Conservation (phyloP, 2,797 vertebrate species). For the Ataeniobius toweri region DNA sequence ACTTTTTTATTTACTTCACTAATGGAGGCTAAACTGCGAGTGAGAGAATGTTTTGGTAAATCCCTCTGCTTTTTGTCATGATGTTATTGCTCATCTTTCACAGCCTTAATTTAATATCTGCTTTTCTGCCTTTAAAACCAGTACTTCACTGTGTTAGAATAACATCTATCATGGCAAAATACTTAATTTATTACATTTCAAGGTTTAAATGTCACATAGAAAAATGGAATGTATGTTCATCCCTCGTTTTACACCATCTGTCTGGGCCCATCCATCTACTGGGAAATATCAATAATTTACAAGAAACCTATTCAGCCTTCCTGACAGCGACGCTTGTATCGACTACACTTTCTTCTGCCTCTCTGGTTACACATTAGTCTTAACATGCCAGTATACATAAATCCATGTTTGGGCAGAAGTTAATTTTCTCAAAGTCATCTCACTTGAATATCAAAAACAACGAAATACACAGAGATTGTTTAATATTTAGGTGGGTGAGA, state of each 20-base stretch:
- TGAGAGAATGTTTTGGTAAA: neutral
- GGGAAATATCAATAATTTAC: slow-evolving; percentile 18
- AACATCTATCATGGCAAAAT: neutral
- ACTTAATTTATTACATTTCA: neutral
- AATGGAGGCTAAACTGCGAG: slow-evolving; percentile 16
- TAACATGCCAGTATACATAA: neutral
- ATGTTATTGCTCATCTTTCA: slow-evolving; percentile 18
- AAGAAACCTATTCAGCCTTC: slow-evolving; percentile 1
- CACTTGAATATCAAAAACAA: neutral
- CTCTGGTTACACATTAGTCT: neutral
- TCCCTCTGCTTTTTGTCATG: slow-evolving; percentile 15
- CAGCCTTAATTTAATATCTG: neutral
- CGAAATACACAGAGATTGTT: neutral
- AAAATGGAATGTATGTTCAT: neutral
- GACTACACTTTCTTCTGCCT: slow-evolving; percentile 1
- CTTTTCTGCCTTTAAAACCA: neutral
- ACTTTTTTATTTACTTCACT: neutral
- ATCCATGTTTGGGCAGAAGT: slow-evolving; percentile 1
- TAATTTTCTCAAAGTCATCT: neutral
- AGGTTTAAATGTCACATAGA: neutral
- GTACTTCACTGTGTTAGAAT: neutral
- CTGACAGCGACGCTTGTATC: slow-evolving; percentile 5
- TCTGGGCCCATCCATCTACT: neutral
- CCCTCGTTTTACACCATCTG: neutral
- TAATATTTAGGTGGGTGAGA: neutral